Evolutionary conservation across 2,113 vertebrate genomes (phyloP).

Genomic region (Furnarius figulus): DNA sequence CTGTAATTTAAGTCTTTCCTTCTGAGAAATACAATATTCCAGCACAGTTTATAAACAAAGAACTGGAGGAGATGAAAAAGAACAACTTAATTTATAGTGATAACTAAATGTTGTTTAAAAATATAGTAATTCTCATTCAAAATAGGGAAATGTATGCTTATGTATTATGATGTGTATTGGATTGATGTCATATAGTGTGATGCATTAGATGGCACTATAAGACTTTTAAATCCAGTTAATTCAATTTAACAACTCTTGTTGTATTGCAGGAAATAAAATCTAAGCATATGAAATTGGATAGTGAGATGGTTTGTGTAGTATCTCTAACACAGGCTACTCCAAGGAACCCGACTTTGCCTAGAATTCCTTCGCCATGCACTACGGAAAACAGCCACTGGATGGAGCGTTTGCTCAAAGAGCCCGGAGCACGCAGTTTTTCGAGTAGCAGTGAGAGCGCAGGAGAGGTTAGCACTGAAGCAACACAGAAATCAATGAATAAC

Average conservation of each 20-base stretch:
- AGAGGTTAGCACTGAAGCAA: background rate
- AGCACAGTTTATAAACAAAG: background rate
- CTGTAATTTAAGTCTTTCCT: background rate
- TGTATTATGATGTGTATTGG: background rate
- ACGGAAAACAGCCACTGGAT: constrained; percentile 52
- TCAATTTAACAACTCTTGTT: background rate
- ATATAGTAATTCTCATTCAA: background rate
- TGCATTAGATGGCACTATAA: background rate
- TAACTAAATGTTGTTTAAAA: background rate
- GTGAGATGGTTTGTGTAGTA: constrained; percentile 49
- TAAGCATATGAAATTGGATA: constrained; percentile 67
- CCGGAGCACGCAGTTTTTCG: background rate
- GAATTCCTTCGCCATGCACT: background rate
- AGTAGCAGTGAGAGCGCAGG: background rate
- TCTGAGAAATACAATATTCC: background rate
- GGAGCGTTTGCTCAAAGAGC: constrained; percentile 44
- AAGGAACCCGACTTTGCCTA: background rate
- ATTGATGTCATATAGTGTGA: background rate
- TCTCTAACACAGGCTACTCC: constrained; percentile 59
- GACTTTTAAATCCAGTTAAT: background rate
- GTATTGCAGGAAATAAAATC: constrained; percentile 71
- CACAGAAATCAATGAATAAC: background rate
- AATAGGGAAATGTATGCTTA: background rate
- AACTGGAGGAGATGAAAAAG: background rate
- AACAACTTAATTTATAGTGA: background rate